These are phyloP conservation scores for Mesoclemmys tuberculata DNA, from an alignment of 2,113 vertebrate species.

Conservation along the genomic window DNA sequence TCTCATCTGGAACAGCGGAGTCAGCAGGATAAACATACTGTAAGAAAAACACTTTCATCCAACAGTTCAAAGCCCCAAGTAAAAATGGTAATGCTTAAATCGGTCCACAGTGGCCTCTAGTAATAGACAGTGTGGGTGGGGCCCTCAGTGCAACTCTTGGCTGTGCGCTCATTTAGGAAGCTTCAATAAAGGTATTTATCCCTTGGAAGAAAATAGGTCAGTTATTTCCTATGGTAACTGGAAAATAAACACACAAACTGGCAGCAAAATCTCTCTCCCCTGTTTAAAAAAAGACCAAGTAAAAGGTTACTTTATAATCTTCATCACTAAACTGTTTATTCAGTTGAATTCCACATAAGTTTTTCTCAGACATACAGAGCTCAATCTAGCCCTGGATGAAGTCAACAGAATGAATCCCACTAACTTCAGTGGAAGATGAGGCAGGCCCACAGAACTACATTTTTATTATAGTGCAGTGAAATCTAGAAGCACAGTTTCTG, in stretches of 20 bases:
- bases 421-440: slow-evolving; percentile 25
- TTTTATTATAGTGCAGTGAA: background rate
- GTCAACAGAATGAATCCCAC: slow-evolving; percentile 25
- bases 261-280: slow-evolving; percentile 57
- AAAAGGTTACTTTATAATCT: slow-evolving; percentile 71
- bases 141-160: slow-evolving; percentile 65
- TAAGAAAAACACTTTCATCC: slow-evolving; percentile 51
- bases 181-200: slow-evolving; percentile 80
- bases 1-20: slow-evolving; percentile 64
- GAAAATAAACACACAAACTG: slow-evolving; percentile 80
- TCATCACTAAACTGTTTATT: slow-evolving; percentile 70
- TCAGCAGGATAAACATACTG: slow-evolving; percentile 64
- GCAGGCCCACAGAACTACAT: background rate
- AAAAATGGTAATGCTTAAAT: slow-evolving; percentile 61
- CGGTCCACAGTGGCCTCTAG: slow-evolving; percentile 49
- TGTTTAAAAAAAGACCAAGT: slow-evolving; percentile 32
- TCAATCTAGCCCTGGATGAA: background rate
- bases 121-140: slow-evolving; percentile 65
- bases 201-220: slow-evolving; percentile 78
- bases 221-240: slow-evolving; percentile 84
- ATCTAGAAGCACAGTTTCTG: background rate
- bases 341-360: slow-evolving; percentile 56
- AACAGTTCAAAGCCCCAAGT: slow-evolving; percentile 63
- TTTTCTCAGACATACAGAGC: slow-evolving; percentile 40
- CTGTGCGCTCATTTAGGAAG: slow-evolving; percentile 65